Evolutionary conservation across 2,797 vertebrate species (phyloP), one percentile per base, ranked within the genome.

Genomic region (Urosaurus nigricauda): DNA sequence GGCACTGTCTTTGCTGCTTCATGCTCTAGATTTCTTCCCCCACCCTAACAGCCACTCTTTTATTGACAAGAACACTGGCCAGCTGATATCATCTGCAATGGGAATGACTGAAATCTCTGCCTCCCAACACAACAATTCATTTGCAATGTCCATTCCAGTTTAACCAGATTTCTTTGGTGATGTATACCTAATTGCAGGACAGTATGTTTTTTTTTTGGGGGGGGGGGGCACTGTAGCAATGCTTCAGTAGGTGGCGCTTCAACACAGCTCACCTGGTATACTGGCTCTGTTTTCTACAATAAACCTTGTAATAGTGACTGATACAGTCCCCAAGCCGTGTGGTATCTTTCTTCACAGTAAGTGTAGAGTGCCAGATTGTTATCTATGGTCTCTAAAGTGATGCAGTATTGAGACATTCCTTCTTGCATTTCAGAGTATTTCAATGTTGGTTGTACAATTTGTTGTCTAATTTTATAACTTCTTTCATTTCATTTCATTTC

Each of bases 241-340:
- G n/a, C 89, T 93, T 97, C 98, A 97, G 97, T 98, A 99, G 98
- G 98, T 98, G 98, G 98, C 98, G 98, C 98, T 98, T 98, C 97
- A 97, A 97, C 97, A 99, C 98, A 98, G 96, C 95, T 97, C 97
- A 94, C 95, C 93, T 95, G 92, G 71, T 79, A 89, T 56, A 0
- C 32, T 74, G 51, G 32, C 0, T 63, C 29, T 0, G 9, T 4
- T 13, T 88, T 56, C 43, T 21, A 37, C 17, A 4, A 19, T 60
- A 43, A 77, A 68, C 84, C 87, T 87, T 35, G 29, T 21, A 29
- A 19, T 2, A 79, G 51, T 86, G 87, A 90, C 93, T 91, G 86
- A 35, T 26, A 80, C 56, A 63, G 16, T 4, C 63, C 40, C 3
- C 58, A 83, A 89, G 73, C 37, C 68, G 88, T 95, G 92, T n/a